Base-by-base conservation (phyloP, 1,140 invertebrate species). In the Drosophila kohkoa region DNA sequence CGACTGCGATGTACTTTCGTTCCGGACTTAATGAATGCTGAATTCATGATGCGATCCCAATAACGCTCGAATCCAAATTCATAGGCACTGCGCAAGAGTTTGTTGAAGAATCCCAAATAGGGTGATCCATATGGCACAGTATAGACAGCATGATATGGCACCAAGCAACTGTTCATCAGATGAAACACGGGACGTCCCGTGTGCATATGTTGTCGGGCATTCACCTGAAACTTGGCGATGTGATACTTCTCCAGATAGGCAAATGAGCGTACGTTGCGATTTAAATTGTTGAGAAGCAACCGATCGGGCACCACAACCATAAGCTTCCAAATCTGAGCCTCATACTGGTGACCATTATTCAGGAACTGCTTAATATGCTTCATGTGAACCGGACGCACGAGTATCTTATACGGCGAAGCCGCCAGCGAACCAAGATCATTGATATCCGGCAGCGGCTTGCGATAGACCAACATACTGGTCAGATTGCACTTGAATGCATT, bases 91-190 rank as follows among this genome's bases (percentile, higher is more conserved):
- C 90, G 77, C 11, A 92, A 73, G 0, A 92, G 62, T 0, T 16
- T 58, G 60, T 92, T 82, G 5, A 92, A 52, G 32, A 77, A 89
- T 3, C 91, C 90, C 57, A 92, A 55, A 54, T 92, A 92, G 15
- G 91, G 91, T 1, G 91, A 92, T 0, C 91, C 91, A 41, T 90
- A 91, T 5, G 90, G 90, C 11, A 92, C 85, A 1, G 85, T 92
- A 32, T 92, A 92, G 2, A 91, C 91, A 0, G 82, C 87, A 35
- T 92, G 82, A 49, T 88, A 92, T 0, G 91, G 91, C 8, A 92
- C 89, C 66, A 92, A 74, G 51, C 91, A 92, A 67, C 72, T 82
- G 5, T 69, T 55, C 91, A 92, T 92, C n/a, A 90, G 68, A 59
- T 92, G 90, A 15, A 77, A 92, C 2, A 81, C 16, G 0, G 90